Evolutionary conservation across 2,113 vertebrate genomes (phyloP).

Genomic region (Porphyrio hochstetteri): DNA sequence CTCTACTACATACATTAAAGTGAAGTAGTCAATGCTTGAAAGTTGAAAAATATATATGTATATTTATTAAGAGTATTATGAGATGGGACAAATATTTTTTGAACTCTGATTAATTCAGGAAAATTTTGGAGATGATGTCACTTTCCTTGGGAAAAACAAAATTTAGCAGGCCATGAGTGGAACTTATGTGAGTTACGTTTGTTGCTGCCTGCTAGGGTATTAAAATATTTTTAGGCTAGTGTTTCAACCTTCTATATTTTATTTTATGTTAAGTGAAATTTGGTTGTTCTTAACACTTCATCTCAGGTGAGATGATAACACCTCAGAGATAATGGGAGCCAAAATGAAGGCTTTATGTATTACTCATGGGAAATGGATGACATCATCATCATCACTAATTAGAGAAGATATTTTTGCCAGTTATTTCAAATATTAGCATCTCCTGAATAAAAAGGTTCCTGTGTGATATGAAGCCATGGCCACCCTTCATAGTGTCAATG

Average conservation of each 20-base stretch:
- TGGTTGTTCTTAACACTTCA: not conserved
- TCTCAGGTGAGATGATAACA: not conserved
- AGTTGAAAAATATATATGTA: not conserved
- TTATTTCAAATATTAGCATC: not conserved
- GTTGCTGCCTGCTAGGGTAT: not conserved
- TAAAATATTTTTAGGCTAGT: not conserved
- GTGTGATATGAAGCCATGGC: not conserved
- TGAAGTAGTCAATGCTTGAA: not conserved
- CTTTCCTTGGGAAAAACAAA: not conserved
- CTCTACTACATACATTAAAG: not conserved
- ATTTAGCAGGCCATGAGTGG: not conserved
- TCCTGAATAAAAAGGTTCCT: not conserved
- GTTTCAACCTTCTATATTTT: not conserved
- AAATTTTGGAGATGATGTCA: not conserved
- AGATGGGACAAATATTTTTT: not conserved
- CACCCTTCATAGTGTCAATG: not conserved
- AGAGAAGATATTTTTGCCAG: not conserved
- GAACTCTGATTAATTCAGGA: not conserved
- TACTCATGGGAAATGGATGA: not conserved
- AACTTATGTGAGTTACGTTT: not conserved
- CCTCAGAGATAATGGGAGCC: not conserved
- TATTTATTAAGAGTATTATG: not conserved
- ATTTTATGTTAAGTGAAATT: rapidly evolving
- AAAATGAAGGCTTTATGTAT: not conserved
- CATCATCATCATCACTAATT: not conserved